Evolutionary conservation across 2,113 vertebrate genomes (phyloP).

Genomic region (Coturnix japonica): DNA sequence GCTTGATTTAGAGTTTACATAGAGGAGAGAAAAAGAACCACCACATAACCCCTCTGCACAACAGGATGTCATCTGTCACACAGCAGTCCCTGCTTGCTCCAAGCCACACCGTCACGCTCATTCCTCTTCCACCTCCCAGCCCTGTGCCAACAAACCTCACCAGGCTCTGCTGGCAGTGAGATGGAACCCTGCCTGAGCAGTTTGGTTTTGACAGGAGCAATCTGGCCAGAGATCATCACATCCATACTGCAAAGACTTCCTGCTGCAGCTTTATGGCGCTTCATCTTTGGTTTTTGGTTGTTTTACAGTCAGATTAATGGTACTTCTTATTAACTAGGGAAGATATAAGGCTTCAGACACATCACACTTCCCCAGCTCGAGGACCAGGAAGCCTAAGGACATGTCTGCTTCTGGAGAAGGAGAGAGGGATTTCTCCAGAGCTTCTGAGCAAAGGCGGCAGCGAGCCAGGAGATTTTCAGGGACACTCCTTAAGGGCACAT

Average conservation of each 20-base stretch:
- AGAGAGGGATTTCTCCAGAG: background rate
- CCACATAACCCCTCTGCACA: background rate
- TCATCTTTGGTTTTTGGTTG: background rate
- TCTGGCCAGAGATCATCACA: background rate
- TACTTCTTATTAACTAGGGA: background rate
- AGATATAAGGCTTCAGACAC: background rate
- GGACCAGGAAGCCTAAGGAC: background rate
- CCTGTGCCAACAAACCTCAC: background rate
- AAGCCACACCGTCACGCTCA: background rate
- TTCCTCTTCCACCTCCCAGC: background rate
- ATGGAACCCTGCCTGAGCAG: background rate
- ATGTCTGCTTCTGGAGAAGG: accelerated
- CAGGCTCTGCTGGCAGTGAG: background rate
- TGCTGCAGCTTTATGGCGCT: background rate
- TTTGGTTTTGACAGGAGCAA: background rate
- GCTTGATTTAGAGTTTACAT: background rate
- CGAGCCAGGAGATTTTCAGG: background rate
- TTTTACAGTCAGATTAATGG: background rate
- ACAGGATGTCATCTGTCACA: background rate
- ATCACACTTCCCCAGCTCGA: background rate
- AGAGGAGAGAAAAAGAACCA: background rate
- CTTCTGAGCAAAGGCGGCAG: background rate
- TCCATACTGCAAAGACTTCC: background rate
- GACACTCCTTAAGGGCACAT: background rate
- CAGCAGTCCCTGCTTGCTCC: background rate